Conservation (phyloP, 2,113 vertebrate species). For the Chaetorhynchus papuensis region DNA sequence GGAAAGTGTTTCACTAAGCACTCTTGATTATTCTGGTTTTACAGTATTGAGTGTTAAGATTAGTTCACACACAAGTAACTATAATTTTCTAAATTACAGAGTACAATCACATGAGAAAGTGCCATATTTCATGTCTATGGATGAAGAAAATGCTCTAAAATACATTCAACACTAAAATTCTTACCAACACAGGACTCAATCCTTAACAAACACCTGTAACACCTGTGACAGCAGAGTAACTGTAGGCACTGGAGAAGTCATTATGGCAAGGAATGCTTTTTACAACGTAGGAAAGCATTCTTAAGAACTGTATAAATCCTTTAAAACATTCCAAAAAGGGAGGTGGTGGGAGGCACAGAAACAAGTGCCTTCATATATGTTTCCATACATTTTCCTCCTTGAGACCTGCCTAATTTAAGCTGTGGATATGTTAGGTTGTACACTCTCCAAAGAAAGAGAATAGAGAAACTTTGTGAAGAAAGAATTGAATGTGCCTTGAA, state of each 20-base stretch:
- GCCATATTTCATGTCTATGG: not conserved
- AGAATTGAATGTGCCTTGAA: not conserved
- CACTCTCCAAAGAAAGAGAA: not conserved
- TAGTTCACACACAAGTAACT: not conserved
- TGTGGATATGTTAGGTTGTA: not conserved
- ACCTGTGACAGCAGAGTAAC: not conserved
- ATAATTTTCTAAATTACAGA: not conserved
- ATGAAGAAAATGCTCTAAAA: not conserved
- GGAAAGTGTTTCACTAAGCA: not conserved
- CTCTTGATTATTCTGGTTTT: not conserved
- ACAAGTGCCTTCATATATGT: not conserved
- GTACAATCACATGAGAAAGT: not conserved
- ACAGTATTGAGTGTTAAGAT: not conserved
- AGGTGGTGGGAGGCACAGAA: accelerated
- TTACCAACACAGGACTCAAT: not conserved
- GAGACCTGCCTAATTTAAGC: not conserved
- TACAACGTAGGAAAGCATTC: accelerated
- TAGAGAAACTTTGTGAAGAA: not conserved
- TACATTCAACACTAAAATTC: not conserved
- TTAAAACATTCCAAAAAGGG: not conserved
- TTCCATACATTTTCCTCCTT: not conserved
- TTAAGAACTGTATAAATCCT: not conserved
- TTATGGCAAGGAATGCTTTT: not conserved
- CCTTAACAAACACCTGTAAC: not conserved
- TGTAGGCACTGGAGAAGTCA: not conserved